These are phyloP conservation scores for Callipepla californica DNA, from an alignment of 2,113 vertebrate genomes.

Conservation along the genomic window DNA sequence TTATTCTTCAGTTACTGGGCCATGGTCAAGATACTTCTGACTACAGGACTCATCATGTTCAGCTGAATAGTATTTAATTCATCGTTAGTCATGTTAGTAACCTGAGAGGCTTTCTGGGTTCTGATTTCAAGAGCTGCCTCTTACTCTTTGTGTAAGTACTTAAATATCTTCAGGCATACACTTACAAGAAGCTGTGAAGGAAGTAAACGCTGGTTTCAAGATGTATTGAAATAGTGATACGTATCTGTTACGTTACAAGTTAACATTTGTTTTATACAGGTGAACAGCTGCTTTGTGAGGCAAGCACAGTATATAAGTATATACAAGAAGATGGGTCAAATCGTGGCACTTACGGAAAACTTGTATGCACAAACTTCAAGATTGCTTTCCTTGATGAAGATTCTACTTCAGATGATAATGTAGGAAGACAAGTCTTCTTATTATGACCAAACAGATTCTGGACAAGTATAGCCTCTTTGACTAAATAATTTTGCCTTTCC, in stretches of 20 bases:
- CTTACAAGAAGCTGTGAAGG: neutral
- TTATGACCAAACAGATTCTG: neutral
- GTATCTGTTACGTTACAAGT: neutral
- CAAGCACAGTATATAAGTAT: conserved; percentile 83
- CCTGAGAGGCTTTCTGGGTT: neutral
- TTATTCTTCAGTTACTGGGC: neutral
- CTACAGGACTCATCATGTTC: neutral
- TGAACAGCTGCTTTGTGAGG: conserved; percentile 88
- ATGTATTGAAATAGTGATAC: neutral
- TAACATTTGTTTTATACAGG: conserved; percentile 72
- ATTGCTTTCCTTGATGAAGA: conserved; percentile 87
- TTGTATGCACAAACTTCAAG: conserved; percentile 90
- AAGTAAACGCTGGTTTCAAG: neutral
- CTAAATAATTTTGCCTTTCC: neutral
- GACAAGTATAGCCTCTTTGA: neutral
- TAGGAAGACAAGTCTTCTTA: conserved; percentile 66
- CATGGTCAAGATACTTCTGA: neutral
- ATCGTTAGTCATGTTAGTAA: neutral
- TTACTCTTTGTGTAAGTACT: neutral
- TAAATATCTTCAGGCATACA: neutral
- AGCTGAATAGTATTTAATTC: neutral
- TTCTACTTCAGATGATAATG: conserved; percentile 75
- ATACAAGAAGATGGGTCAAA: conserved; percentile 85
- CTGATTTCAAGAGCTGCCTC: neutral
- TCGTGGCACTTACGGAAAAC: conserved; percentile 84